Percentiles rank a stretch among this genome's conserved stretches.
phyloP scores from a whole-genome alignment of 2,888 invertebrate genomes.

The Sympetrum striolatum region DNA sequence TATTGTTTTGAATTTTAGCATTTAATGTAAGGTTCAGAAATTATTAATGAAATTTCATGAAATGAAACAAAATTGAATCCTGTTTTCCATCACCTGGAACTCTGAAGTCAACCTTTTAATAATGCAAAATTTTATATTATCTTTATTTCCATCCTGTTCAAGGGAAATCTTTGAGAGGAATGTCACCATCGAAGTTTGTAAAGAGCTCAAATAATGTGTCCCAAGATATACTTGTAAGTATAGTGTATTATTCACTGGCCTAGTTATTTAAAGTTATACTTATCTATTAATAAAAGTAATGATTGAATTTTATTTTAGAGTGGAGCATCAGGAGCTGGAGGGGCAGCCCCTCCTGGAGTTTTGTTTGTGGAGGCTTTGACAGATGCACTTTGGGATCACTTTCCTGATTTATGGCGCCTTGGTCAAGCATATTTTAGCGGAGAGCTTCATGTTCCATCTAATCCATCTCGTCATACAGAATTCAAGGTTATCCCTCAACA shows the following conservation, averaged over 20 bases:
- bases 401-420: slow-evolving; percentile 94
- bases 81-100: no score
- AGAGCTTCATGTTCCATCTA: slow-evolving; percentile 78
- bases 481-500: slow-evolving; percentile 69
- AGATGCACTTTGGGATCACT: slow-evolving; percentile 74
- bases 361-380: slow-evolving; percentile 82
- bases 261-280: no score
- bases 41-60: no score
- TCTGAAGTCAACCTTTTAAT: not conserved
- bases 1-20: no score
- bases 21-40: no score
- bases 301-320: not conserved
- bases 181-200: slow-evolving; percentile 16
- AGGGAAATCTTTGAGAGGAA: slow-evolving; percentile 26
- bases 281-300: no score
- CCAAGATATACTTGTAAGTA: slow-evolving; percentile 15
- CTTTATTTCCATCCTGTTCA: not conserved
- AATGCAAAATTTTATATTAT: not conserved
- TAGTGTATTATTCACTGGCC: no score
- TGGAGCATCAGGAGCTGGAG: slow-evolving; percentile 47
- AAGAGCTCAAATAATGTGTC: not conserved
- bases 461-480: slow-evolving; percentile 73
- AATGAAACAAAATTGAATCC: no score
- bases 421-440: slow-evolving; percentile 94
- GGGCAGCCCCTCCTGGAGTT: slow-evolving; percentile 69